Base-by-base conservation (phyloP, 2,113 vertebrate species). In the Delphinapterus leucas region DNA sequence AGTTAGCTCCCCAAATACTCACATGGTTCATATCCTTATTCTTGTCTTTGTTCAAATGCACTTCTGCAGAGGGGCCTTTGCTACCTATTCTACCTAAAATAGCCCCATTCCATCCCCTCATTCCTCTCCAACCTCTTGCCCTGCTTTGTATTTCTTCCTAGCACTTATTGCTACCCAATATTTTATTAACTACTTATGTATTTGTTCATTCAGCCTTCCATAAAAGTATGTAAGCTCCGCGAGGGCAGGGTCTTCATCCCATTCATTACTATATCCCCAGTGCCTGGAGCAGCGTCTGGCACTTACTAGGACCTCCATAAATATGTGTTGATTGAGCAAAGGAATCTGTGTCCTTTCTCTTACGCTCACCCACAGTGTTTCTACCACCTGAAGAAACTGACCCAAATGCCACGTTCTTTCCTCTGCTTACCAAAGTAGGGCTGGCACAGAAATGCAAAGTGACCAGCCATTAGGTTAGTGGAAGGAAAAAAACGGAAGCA, bases 161-260 rank as follows among this genome's bases (percentile, higher is more conserved):
- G 55, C 8, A 14, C 53, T 44, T n/a, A 9, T 10, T 15, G 33
- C 36, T 38, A 41, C 5, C 6, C 1, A 17, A 3, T 13, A 13
- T 28, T 71, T 55, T 36, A 55, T 71, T 53, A 26, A 23, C 20
- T 44, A 7, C 15, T 9, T 15, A 10, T 25, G 53, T 6, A 11
- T 26, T 17, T 20, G 14, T 44, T 68, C 14, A 15, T 11, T 60
- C 81, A 7, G 33, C 55, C 53, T 88, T 61, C 63, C 31, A 0
- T 10, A 7, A 17, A 17, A 60, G 25, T 20, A 38, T 11, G 5
- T 2, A 68, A 41, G 26, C 44, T n/a, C 71, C 21, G 0, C 0
- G 3, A 60, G 47, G 58, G 1, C 41, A n/a, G 90, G 3, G 3
- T 4, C 41, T 26, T 38, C 36, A 3, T 53, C 31, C 25, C 23